phyloP scores from a whole-genome alignment of 1,140 invertebrate species.

The Pararge aegeria region DNA sequence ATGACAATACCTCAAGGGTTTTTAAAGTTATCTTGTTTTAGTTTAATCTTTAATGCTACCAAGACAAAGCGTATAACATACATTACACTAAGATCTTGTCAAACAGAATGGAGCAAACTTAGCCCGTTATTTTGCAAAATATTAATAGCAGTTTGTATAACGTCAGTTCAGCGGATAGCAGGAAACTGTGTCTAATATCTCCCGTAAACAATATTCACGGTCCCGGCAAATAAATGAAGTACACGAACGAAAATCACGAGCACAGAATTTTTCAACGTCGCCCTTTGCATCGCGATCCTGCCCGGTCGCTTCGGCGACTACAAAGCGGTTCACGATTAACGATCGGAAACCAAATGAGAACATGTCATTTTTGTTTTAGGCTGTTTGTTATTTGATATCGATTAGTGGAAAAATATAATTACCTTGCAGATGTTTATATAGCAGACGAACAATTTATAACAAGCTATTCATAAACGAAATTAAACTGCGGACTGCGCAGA shows the following conservation, averaged over 20 bases:
- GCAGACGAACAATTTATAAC: neutral
- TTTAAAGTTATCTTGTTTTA: too few species aligned
- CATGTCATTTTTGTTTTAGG: constrained; percentile 54
- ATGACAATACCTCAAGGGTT: too few species aligned
- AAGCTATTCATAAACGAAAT: neutral
- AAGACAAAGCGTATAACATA: neutral
- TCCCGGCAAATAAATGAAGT: constrained; percentile 65
- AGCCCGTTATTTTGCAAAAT: constrained; percentile 21
- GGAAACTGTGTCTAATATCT: constrained; percentile 35
- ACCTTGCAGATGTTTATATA: neutral
- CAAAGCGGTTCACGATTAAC: constrained; percentile 65
- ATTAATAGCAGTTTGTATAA: constrained; percentile 30
- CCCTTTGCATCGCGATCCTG: constrained; percentile 51
- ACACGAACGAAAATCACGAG: constrained; percentile 75
- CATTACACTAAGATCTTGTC: constrained; percentile 7
- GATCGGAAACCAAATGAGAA: constrained; percentile 62
- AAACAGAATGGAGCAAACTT: constrained; percentile 16
- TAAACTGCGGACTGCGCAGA: neutral
- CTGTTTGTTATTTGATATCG: constrained; percentile 39
- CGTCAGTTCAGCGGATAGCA: constrained; percentile 27
- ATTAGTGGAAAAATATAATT: constrained; percentile 20
- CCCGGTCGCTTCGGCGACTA: constrained; percentile 50
- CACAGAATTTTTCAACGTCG: constrained; percentile 73
- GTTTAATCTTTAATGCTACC: too few species aligned
- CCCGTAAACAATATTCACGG: constrained; percentile 65